Evolutionary conservation across 2,888 invertebrate genomes (phyloP), one percentile per base, ranked within the genome.

Genomic region (Piscicola geometra): DNA sequence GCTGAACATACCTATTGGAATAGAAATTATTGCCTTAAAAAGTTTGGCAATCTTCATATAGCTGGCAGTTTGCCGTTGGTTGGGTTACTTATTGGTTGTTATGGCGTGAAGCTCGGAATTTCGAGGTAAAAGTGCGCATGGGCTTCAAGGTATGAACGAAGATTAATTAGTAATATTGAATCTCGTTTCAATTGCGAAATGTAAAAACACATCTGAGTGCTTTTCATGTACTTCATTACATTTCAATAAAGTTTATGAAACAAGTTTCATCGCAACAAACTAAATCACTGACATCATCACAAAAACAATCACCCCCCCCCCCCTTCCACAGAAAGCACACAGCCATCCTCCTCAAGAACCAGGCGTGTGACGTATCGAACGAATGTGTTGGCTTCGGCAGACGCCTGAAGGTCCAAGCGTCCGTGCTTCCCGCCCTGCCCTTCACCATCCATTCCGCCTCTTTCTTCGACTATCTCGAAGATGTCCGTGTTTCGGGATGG

Each of bases 401-500:
- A 12, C 69, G 35, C 35, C 77, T 79, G 71, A 28, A 35, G 12
- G 41, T 75, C 1, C 76, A 77, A 50, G 25, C 41, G 41, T 25
- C 35, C 32, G 68, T 50, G 5, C 74, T 64, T 41, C 68, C 78
- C 12, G 33, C 25, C 12, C 1, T 32, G 2, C n/a, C 60, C n/a
- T 28, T 25, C 12, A 78, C 81, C 68, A 81, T 82, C 1, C 76
- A 82, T 0, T 90, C 93, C 87, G 93, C 92, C 0, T 90, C 93
- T 1, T 79, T 77, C 52, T 78, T 71, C 50, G 77, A 76, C 41
- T 70, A 72, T 41, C n/a, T 32, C 28, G 76, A 76, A 28, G 76
- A 76, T 56, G 76, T 76, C 28, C 52, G 76, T 75, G 3, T n/a
- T n/a, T n/a, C n/a, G n/a, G 25, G n/a, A n/a, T n/a, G n/a, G n/a